Evolutionary conservation across 1,140 invertebrate genomes (phyloP).

Genomic region (Alviniconcha marisindica): DNA sequence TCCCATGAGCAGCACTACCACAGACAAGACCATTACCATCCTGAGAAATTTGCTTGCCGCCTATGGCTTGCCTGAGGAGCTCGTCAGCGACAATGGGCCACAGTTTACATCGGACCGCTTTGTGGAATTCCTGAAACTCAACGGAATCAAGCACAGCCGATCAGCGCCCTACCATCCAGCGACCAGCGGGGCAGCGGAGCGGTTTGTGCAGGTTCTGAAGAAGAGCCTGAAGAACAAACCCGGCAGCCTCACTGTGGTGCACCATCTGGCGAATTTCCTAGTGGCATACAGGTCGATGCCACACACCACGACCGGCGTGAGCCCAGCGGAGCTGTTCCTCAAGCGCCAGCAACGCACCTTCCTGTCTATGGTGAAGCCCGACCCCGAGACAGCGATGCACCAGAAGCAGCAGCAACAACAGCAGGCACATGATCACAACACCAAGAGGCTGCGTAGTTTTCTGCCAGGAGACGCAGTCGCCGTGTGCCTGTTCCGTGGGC

Average conservation of each 20-base stretch:
- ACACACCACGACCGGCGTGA: neutral
- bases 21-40: too few relatives aligned
- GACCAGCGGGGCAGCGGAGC: conserved; percentile 51
- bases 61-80: conserved; percentile 54
- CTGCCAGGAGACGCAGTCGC: neutral
- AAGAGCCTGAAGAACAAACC: too few relatives aligned
- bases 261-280: neutral
- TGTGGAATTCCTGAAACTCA: conserved; percentile 54
- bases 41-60: conserved; percentile 38
- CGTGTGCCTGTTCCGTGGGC: neutral
- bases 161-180: too few relatives aligned
- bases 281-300: neutral
- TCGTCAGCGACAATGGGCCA: conserved; percentile 73
- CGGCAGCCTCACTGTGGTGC: neutral
- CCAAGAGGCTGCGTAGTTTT: neutral
- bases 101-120: conserved; percentile 69
- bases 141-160: conserved; percentile 62
- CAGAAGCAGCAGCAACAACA: too few relatives aligned
- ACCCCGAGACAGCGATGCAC: neutral
- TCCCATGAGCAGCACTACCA: too few relatives aligned
- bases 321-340: neutral
- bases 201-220: conserved; percentile 51
- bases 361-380: neutral
- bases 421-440: too few relatives aligned
- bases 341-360: neutral